phyloP scores from a whole-genome alignment of 2,888 invertebrate genomes.

The Pammene fasciana region DNA sequence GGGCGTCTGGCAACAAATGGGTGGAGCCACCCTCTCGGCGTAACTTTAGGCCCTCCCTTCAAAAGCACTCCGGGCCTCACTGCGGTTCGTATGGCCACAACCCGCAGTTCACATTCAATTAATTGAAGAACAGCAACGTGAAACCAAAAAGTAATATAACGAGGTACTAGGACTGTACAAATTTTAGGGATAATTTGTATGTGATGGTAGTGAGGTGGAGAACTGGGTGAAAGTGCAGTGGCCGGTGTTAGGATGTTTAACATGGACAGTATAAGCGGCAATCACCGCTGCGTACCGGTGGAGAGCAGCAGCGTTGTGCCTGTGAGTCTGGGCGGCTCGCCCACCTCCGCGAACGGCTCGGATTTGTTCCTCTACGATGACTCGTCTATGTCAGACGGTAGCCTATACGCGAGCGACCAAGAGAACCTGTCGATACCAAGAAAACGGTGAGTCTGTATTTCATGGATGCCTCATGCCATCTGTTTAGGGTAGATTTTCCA shows the following conservation, averaged over 20 bases:
- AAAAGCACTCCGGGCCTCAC: conserved; percentile 36
- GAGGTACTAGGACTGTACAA: not conserved
- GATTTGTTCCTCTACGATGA: conserved; percentile 89
- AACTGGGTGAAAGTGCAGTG: conserved; percentile 20
- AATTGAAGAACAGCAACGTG: not conserved
- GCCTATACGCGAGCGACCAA: conserved; percentile 91
- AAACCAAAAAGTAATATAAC: not conserved
- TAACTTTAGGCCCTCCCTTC: conserved; percentile 35
- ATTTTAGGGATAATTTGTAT: not conserved
- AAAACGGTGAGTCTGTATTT: conserved; percentile 82
- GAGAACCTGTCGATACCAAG: conserved; percentile 87
- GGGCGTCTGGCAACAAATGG: conserved; percentile 39
- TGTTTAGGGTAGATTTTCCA: too few species aligned
- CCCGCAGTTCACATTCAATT: conserved; percentile 1
- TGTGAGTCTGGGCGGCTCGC: conserved; percentile 59
- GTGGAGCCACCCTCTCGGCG: conserved; percentile 35
- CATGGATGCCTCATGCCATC: too few species aligned
- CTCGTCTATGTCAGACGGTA: conserved; percentile 84
- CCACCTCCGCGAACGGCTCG: conserved; percentile 82
- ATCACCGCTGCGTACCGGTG: conserved; percentile 51
- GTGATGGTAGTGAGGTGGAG: conserved; percentile 19
- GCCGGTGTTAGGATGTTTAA: conserved; percentile 43
- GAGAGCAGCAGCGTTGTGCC: conserved; percentile 53
- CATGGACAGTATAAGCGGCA: conserved; percentile 59
- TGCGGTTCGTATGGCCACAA: conserved; percentile 3